Percentiles rank a stretch among this genome's conserved stretches.
These are phyloP conservation scores for Agraylea sexmaculata DNA, from an alignment of 1,140 invertebrate genomes.

Conservation along the genomic window DNA sequence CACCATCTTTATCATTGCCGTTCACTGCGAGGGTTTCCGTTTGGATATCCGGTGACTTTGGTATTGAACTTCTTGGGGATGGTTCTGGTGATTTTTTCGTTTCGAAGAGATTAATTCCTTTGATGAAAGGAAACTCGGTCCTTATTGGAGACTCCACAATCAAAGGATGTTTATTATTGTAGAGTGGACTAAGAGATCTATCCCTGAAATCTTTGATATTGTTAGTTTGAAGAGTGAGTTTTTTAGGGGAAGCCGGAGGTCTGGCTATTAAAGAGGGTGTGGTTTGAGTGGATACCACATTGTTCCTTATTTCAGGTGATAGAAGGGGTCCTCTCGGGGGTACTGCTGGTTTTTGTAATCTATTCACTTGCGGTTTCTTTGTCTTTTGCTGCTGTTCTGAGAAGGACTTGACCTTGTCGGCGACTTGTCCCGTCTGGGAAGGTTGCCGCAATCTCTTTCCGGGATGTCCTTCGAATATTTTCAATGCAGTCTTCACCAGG, in stretches of 20 bases:
- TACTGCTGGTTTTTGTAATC: constrained; percentile 6
- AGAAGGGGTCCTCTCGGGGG: constrained; percentile 15
- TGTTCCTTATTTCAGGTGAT: constrained; percentile 7
- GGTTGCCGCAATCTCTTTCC: constrained; percentile 11
- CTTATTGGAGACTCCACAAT: constrained; percentile 2
- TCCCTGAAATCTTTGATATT: constrained; percentile 8
- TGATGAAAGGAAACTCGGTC: constrained; percentile 3
- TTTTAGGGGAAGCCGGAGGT: constrained; percentile 19
- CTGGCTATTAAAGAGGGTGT: constrained; percentile 12
- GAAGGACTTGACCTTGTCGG: constrained; percentile 53
- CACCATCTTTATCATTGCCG: constrained; percentile 2
- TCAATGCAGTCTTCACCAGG: constrained; percentile 70
- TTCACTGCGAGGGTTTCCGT: neutral
- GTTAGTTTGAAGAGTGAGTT: constrained; percentile 3
- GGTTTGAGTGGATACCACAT: constrained; percentile 10
- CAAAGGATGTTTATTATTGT: constrained; percentile 10
- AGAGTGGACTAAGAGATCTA: constrained; percentile 14
- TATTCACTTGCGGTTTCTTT: constrained; percentile 4
- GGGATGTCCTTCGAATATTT: constrained; percentile 67
- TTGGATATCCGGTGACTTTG: neutral
- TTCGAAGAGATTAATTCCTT: neutral
- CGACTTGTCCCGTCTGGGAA: constrained; percentile 47
- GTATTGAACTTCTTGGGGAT: constrained; percentile 6
- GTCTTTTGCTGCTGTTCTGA: constrained; percentile 41
- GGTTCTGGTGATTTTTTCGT: constrained; percentile 10